phyloP scores from a whole-genome alignment of 2,113 vertebrate genomes.

The Leiothrix lutea region DNA sequence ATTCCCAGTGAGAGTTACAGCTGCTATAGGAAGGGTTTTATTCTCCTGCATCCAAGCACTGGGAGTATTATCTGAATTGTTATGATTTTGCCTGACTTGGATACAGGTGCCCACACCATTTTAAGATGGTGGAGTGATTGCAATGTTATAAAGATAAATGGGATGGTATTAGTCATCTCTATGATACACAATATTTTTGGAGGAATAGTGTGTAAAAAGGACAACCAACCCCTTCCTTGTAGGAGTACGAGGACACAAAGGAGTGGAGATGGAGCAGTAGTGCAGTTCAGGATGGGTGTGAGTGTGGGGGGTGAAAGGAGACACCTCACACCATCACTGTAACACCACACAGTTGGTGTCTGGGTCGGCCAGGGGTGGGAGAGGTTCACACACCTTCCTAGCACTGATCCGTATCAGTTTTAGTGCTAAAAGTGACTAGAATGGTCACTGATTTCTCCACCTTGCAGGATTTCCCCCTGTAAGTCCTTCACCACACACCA shows the following conservation, averaged over 20 bases:
- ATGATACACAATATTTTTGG: neutral
- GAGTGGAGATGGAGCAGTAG: neutral
- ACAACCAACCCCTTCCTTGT: neutral
- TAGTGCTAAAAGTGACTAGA: neutral
- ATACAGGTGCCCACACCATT: neutral
- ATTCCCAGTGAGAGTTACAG: neutral
- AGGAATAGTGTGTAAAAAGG: neutral
- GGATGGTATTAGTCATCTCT: too few species aligned
- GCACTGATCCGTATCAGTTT: neutral
- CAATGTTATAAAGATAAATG: neutral
- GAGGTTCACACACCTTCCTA: neutral
- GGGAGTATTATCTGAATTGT: neutral
- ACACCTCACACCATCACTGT: fast-evolving
- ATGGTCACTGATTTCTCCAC: neutral
- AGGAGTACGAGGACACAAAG: neutral
- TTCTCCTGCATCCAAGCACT: neutral
- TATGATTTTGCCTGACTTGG: neutral
- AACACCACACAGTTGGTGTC: neutral
- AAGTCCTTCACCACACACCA: neutral
- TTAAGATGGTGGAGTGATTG: neutral
- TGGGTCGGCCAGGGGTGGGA: neutral
- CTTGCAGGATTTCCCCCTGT: neutral
- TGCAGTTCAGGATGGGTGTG: neutral
- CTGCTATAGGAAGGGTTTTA: neutral
- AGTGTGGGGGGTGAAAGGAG: neutral